phyloP scores from a whole-genome alignment of 2,797 vertebrate species.

The Labeo calbasu region DNA sequence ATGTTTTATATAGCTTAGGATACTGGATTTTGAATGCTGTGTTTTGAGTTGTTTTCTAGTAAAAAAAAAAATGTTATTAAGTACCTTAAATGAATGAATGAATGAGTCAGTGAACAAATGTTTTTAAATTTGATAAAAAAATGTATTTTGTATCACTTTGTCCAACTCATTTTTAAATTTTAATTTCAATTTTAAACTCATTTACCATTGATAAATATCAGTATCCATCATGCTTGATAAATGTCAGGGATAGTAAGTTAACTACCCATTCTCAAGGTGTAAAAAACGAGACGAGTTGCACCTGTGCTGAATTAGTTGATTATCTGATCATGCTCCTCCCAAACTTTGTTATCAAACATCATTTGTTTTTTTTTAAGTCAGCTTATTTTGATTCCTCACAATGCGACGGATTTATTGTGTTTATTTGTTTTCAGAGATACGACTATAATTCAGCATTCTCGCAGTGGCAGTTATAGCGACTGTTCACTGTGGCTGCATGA shows the following conservation, averaged over 20 bases:
- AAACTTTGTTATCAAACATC: no score
- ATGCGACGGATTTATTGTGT: constrained; percentile 9
- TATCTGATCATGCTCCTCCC: no score
- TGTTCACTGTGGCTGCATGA: constrained; percentile 82
- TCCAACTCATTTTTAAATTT: no score
- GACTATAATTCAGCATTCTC: constrained; percentile 79
- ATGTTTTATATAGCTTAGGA: neutral
- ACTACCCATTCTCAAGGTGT: no score
- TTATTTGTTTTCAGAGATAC: constrained; percentile 73
- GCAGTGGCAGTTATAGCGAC: constrained; percentile 81
- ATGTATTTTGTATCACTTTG: no score
- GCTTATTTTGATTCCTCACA: neutral
- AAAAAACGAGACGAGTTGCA: no score
- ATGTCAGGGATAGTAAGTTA: no score
- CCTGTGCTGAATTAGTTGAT: no score
- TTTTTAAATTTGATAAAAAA: no score
- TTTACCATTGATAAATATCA: neutral
- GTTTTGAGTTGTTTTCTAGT: neutral
- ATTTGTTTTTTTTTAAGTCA: neutral
- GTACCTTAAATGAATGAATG: neutral
- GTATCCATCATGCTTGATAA: neutral
- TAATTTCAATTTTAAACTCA: no score
- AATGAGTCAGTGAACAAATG: no score
- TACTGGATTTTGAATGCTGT: no score
- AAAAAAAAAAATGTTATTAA: neutral